Percentiles rank a stretch among this genome's conserved stretches.
These are phyloP conservation scores for Lepus timidus DNA, from an alignment of 2,113 vertebrate genomes.

Conservation along the genomic window DNA sequence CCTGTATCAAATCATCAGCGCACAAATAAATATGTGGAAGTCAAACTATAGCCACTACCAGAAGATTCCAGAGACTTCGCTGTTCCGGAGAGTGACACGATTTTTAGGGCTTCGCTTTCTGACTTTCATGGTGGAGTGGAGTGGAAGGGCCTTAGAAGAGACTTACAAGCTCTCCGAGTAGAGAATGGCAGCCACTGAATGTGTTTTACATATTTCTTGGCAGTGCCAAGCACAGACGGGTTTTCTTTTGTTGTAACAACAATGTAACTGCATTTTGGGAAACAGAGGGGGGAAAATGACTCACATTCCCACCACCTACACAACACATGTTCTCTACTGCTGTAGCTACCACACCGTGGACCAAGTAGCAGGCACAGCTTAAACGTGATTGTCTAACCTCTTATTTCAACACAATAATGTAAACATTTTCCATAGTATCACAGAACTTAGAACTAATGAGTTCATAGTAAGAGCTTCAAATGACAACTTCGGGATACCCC, in stretches of 20 bases:
- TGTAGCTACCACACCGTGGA: neutral
- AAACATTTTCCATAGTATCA: neutral
- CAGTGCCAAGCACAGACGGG: conserved; percentile 23
- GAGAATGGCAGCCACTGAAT: neutral
- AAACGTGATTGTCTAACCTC: neutral
- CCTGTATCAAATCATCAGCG: too few species aligned
- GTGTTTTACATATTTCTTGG: neutral
- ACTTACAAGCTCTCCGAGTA: neutral
- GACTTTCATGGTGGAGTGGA: neutral
- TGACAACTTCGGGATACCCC: neutral
- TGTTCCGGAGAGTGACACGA: neutral
- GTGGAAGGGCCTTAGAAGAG: neutral
- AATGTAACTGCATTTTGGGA: neutral
- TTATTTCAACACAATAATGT: neutral
- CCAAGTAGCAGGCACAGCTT: neutral
- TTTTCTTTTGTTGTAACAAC: conserved; percentile 41
- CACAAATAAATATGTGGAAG: too few species aligned
- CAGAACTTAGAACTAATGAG: neutral
- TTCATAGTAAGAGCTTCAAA: neutral
- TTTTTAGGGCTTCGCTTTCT: neutral
- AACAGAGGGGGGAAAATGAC: neutral
- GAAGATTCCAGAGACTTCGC: neutral
- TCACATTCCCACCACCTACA: neutral
- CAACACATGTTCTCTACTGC: neutral
- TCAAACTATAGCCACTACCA: too few species aligned